These are phyloP conservation scores for Mizuhopecten yessoensis DNA, from an alignment of 1,140 invertebrate genomes.

Conservation along the genomic window DNA sequence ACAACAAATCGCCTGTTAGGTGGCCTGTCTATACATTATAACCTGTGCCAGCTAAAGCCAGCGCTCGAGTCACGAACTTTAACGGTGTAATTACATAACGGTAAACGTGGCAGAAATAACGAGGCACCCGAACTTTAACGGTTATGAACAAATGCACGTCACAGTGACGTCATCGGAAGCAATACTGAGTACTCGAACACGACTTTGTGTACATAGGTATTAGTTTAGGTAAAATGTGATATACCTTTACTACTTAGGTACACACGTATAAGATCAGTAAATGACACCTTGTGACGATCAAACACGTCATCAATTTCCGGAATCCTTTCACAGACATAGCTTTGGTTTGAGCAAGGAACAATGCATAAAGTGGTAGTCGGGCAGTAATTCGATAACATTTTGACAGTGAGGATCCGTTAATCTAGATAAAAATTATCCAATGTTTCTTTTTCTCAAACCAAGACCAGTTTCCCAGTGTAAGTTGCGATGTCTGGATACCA, in stretches of 20 bases:
- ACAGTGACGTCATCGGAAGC: constrained; percentile 15
- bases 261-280: neutral
- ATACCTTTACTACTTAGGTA: neutral
- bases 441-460: no score
- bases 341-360: no score
- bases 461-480: no score
- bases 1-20: neutral
- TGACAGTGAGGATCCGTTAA: no score
- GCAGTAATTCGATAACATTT: no score
- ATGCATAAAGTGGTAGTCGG: no score
- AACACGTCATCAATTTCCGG: constrained; percentile 7
- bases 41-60: neutral
- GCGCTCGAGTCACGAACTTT: neutral
- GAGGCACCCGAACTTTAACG: neutral
- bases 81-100: neutral
- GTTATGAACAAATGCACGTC: neutral
- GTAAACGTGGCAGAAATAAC: neutral
- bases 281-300: neutral
- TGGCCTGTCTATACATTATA: neutral
- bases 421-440: no score
- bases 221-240: neutral
- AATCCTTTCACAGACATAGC: neutral
- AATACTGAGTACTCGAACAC: neutral
- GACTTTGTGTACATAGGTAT: constrained; percentile 1
- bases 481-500: no score